These are phyloP conservation scores for Xiphophorus maculatus DNA, from an alignment of 2,113 vertebrate genomes.

Conservation along the genomic window DNA sequence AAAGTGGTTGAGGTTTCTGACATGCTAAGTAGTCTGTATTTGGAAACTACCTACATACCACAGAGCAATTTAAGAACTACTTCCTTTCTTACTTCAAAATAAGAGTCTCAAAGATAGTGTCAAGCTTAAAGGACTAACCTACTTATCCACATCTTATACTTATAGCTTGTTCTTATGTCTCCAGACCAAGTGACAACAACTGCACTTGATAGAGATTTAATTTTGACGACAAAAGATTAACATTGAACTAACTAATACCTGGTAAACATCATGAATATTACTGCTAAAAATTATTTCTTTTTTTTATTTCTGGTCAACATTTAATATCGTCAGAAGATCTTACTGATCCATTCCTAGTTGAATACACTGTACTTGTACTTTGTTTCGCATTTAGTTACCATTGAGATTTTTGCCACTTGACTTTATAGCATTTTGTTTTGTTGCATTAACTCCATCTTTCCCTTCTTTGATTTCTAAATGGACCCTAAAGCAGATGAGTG, in stretches of 20 bases:
- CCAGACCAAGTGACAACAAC: neutral
- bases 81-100: neutral
- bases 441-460: neutral
- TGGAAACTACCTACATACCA: neutral
- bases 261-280: neutral
- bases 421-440: slow-evolving; percentile 1
- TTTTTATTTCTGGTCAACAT: too few relatives aligned
- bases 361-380: neutral
- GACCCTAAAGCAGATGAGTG: slow-evolving; percentile 26
- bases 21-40: neutral
- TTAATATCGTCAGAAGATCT: too few relatives aligned
- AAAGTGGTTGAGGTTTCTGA: neutral
- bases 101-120: neutral
- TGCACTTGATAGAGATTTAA: neutral
- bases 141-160: neutral
- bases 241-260: neutral
- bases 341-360: neutral
- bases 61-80: neutral
- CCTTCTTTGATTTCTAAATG: slow-evolving; percentile 15
- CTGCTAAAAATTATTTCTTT: too few relatives aligned
- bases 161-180: neutral
- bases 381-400: neutral
- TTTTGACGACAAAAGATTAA: neutral
- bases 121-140: neutral
- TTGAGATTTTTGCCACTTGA: neutral